A percentile compares a stretch with the other conserved stretches of the same genome.
These are phyloP conservation scores for Anoplophora glabripennis DNA, from an alignment of 1,140 invertebrate genomes.

Conservation along the genomic window DNA sequence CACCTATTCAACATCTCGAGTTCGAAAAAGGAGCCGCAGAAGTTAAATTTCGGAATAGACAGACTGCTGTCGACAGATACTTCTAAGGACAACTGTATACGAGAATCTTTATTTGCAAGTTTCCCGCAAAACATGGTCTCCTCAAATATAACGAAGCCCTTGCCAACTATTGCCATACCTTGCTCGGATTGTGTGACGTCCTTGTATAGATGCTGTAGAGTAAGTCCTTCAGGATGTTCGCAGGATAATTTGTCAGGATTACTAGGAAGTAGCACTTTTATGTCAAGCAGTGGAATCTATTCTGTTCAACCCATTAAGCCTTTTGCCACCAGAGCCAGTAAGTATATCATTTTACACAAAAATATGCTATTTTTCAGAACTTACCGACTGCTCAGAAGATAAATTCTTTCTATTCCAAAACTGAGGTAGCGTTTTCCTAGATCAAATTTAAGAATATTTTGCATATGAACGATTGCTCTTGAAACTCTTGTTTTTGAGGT, in stretches of 20 bases:
- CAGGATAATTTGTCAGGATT: conserved; percentile 23
- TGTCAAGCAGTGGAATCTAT: conserved; percentile 30
- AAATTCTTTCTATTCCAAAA: too few species aligned
- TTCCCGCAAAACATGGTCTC: not conserved
- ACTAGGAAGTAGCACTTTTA: conserved; percentile 24
- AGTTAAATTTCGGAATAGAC: conserved; percentile 50
- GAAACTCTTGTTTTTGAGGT: too few species aligned
- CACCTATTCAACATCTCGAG: too few species aligned
- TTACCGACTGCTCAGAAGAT: too few species aligned
- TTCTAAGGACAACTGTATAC: not conserved
- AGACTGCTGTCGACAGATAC: conserved; percentile 37
- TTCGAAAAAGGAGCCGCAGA: conserved; percentile 33
- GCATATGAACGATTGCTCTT: too few species aligned
- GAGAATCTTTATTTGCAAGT: too few species aligned
- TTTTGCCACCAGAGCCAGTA: conserved; percentile 46
- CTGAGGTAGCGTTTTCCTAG: too few species aligned
- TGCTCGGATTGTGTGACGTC: conserved; percentile 52
- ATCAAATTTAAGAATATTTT: too few species aligned
- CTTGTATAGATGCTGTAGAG: conserved; percentile 47
- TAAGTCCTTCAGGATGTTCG: conserved; percentile 31
- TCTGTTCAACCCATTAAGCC: conserved; percentile 44
- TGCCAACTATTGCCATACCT: conserved; percentile 39
- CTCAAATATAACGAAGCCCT: conserved; percentile 19
- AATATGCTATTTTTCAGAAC: too few species aligned
- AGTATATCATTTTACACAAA: too few species aligned